Evolutionary conservation across 2,888 invertebrate genomes (phyloP).

Genomic region (Adineta ricciae): DNA sequence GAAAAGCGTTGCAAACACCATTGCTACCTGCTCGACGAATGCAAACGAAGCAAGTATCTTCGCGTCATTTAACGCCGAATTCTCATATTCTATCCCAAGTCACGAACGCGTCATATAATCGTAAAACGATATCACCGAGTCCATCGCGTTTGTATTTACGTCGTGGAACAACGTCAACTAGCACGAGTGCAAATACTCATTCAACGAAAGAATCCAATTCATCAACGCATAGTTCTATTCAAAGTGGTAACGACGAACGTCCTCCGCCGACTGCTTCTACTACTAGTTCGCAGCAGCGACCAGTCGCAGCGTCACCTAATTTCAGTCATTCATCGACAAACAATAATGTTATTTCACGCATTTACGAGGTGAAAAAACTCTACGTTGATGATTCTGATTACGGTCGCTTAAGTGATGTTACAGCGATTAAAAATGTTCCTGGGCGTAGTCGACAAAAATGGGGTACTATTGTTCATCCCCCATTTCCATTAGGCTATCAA

Average conservation of each 20-base stretch:
- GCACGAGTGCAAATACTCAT: neutral
- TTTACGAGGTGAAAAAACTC: neutral
- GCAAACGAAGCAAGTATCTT: neutral
- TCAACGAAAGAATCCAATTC: neutral
- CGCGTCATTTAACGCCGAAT: neutral
- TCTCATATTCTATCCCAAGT: neutral
- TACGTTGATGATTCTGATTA: neutral
- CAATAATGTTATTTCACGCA: neutral
- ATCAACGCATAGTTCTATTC: neutral
- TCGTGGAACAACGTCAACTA: neutral
- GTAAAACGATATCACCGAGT: neutral
- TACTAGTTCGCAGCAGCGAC: neutral
- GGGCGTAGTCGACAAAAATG: conserved; percentile 5
- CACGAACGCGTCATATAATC: neutral
- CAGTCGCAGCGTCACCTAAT: neutral
- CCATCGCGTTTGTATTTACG: neutral
- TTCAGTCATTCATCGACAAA: neutral
- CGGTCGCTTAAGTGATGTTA: neutral
- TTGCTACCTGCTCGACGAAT: neutral
- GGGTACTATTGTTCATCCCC: conserved; percentile 22
- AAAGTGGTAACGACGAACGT: neutral
- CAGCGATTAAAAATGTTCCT: neutral
- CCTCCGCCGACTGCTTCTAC: too few relatives aligned
- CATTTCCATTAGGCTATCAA: conserved; percentile 19
- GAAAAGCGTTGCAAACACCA: neutral